Evolutionary conservation across 2,888 invertebrate genomes (phyloP).

Genomic region (Phaedon cochleariae): DNA sequence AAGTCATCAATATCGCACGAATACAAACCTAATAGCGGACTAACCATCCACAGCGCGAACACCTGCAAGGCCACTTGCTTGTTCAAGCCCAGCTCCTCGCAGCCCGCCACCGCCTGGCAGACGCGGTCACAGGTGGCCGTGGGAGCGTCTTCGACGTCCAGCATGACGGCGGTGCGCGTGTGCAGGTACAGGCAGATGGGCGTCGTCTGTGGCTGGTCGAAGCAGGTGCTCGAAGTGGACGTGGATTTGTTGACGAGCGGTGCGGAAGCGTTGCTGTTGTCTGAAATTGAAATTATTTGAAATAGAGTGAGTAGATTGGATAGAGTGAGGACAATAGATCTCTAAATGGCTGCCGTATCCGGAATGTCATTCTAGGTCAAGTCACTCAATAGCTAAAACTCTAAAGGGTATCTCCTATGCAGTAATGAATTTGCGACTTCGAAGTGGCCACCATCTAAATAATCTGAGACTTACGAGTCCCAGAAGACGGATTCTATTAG

Average conservation of each 20-base stretch:
- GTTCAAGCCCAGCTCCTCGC: conserved; percentile 82
- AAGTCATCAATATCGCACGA: background rate
- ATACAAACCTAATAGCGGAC: conserved; percentile 78
- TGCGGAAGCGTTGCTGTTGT: background rate
- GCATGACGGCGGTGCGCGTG: conserved; percentile 81
- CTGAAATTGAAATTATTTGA: background rate
- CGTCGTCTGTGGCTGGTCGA: conserved; percentile 51
- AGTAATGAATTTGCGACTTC: too few species aligned
- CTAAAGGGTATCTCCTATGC: too few species aligned
- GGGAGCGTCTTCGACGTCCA: conserved; percentile 83
- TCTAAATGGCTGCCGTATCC: too few species aligned
- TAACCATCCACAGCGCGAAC: conserved; percentile 95
- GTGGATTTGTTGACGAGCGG: conserved; percentile 9
- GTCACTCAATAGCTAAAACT: too few species aligned
- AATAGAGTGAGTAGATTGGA: background rate
- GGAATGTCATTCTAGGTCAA: too few species aligned
- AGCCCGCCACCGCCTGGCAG: conserved; percentile 71
- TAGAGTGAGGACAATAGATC: too few species aligned
- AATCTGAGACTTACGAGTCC: too few species aligned
- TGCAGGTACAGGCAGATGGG: conserved; percentile 84
- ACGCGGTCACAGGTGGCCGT: conserved; percentile 69
- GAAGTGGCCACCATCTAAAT: too few species aligned
- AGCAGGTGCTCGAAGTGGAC: conserved; percentile 21
- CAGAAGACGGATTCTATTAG: too few species aligned
- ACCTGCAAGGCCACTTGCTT: conserved; percentile 81